Evolutionary conservation across 2,888 invertebrate genomes (phyloP), one percentile per base, ranked within the genome.

Genomic region (Drosophila atroscutellata): DNA sequence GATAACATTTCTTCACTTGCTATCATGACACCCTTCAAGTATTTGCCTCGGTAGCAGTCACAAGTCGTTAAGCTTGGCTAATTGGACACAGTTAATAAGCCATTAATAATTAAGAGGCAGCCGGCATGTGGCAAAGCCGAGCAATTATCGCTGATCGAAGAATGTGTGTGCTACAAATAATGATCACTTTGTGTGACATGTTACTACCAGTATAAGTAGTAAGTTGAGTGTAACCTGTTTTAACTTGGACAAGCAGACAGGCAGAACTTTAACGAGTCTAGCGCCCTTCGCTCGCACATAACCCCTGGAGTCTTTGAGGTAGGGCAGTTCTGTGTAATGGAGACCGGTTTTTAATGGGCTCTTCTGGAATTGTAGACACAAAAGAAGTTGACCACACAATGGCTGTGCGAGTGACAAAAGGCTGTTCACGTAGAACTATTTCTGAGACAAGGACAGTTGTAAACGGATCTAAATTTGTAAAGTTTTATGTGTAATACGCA

Each of bases 301-400:
- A 55, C 52, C 56, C 57, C 34, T 51, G 42, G 52, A 20, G 55
- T 30, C 28, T 49, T 69, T 74, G 68, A 58, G 42, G 71, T 56
- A 72, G 84, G 81, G 62, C 81, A 77, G 87, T 86, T 80, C 87
- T 63, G 52, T 85, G 36, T 54, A 36, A 37, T 45, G 56, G 45
- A 51, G 62, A 56, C 72, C 81, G 77, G 61, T 80, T 80, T 64
- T 67, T 55, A 50, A 75, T 61, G 36, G 39, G 7, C 39, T 28
- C 58, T 34, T 20, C 47, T 61, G n/a, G 15, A 63, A 42, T 62
- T 37, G 56, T 9, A 47, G 34, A 34, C 45, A 54, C 68, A 63
- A 63, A 64, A 59, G 57, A 76, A 62, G 59, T 49, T 30, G 42
- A 13, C 18, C 32, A 56, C 28, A 32, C 70, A 54, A 20, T 37